A percentile compares a stretch with the other conserved stretches of the same genome.
Conservation (phyloP, 2,113 vertebrate genomes). For the Erythrocercus mccallii region DNA sequence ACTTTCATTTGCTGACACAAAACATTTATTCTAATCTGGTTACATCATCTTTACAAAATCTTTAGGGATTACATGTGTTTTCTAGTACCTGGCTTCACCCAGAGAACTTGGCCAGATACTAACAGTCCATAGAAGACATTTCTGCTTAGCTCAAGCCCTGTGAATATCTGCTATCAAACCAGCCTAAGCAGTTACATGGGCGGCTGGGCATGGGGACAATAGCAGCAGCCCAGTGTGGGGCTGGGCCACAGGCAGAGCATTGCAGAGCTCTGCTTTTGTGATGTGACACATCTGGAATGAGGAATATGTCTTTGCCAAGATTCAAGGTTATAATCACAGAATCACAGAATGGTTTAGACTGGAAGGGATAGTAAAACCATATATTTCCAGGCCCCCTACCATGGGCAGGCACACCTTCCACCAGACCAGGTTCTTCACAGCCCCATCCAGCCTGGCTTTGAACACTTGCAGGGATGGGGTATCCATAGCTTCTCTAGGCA, state of each 20-base stretch:
- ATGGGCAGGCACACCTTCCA: background rate
- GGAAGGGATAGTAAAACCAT: background rate
- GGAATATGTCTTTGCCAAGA: background rate
- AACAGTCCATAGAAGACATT: background rate
- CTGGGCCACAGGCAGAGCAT: background rate
- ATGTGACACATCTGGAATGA: background rate
- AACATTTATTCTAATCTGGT: background rate
- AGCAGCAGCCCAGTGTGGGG: background rate
- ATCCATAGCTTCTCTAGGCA: background rate
- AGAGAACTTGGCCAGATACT: background rate
- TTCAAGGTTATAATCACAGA: background rate
- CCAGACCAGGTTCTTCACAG: background rate
- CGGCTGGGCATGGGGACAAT: background rate
- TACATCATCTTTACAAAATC: background rate
- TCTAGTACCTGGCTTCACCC: background rate
- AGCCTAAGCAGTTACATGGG: background rate
- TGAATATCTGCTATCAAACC: background rate
- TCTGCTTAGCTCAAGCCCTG: background rate
- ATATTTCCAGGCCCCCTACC: fast-evolving
- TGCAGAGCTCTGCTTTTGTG: background rate
- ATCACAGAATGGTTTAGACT: background rate
- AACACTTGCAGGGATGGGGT: background rate
- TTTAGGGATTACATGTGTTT: background rate
- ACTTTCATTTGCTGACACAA: background rate
- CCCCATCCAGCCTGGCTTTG: background rate